Evolutionary conservation across 2,797 vertebrate species (phyloP).

Genomic region (Forpus xanthops): DNA sequence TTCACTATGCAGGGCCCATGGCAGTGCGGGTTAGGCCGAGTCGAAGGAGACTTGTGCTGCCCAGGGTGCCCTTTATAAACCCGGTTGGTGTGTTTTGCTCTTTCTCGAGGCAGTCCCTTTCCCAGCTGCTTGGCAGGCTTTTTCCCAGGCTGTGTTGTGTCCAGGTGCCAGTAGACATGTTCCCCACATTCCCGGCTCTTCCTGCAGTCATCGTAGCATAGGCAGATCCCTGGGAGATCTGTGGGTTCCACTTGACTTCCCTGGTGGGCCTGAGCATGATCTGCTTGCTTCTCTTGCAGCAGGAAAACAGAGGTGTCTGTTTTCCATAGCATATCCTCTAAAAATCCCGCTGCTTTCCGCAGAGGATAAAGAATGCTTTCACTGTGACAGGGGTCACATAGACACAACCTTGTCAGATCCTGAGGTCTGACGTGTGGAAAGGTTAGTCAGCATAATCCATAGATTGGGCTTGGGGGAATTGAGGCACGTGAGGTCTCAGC

Average conservation of each 20-base stretch:
- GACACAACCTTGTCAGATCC: no score
- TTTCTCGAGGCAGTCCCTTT: not conserved
- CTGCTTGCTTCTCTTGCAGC: not conserved
- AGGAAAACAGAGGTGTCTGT: not conserved
- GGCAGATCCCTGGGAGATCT: not conserved
- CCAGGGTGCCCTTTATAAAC: not conserved
- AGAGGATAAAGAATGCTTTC: not conserved
- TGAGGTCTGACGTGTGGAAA: not conserved
- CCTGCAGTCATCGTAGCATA: not conserved
- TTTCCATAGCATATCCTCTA: rapidly evolving
- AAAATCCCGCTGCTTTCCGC: not conserved
- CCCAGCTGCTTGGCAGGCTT: not conserved
- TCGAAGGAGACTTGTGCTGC: not conserved
- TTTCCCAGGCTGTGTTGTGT: not conserved
- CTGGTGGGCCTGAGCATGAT: not conserved
- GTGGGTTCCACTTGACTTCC: not conserved
- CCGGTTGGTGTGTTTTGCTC: rapidly evolving
- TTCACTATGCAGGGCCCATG: not conserved
- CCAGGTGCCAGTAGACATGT: not conserved
- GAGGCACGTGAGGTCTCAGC: not conserved
- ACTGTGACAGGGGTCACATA: not conserved
- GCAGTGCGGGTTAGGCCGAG: rapidly evolving
- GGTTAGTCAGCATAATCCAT: not conserved
- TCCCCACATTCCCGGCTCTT: not conserved
- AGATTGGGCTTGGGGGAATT: no score